These are phyloP conservation scores for Lydus trimaculatus DNA, from an alignment of 2,888 invertebrate genomes.

Conservation along the genomic window DNA sequence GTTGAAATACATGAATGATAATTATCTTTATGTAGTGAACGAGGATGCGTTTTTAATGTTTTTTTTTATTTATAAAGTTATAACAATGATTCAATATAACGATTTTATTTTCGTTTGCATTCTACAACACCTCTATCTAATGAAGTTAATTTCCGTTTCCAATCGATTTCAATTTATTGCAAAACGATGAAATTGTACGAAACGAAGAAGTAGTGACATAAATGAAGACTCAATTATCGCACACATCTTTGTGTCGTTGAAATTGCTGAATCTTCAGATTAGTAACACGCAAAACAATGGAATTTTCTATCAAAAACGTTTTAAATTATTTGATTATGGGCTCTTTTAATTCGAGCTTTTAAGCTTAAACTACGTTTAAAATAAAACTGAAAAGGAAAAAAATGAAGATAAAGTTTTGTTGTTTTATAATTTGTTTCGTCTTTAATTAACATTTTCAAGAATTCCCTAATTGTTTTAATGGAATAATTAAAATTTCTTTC, in stretches of 20 bases:
- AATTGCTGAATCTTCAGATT: neutral
- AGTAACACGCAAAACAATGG: neutral
- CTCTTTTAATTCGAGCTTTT: neutral
- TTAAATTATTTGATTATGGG: neutral
- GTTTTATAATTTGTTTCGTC: neutral
- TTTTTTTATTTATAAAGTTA: conserved; percentile 1
- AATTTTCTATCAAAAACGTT: neutral
- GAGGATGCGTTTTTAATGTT: neutral
- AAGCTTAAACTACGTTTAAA: neutral
- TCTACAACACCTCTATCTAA: conserved; percentile 22
- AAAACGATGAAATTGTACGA: neutral
- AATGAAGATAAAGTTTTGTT: neutral
- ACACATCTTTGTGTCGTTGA: neutral
- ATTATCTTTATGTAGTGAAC: conserved; percentile 28
- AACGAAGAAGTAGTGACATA: neutral
- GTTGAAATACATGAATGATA: conserved; percentile 39
- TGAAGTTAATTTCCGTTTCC: conserved; percentile 24
- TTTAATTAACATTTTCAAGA: conserved; percentile 8
- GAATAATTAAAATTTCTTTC: neutral
- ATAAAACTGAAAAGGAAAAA: neutral
- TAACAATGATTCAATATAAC: conserved; percentile 23
- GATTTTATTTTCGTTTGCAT: conserved; percentile 20
- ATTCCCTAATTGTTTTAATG: conserved; percentile 4
- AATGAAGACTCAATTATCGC: neutral
- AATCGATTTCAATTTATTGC: conserved; percentile 4